phyloP scores from a whole-genome alignment of 2,797 vertebrate species.

The Acipenser oxyrinchus region DNA sequence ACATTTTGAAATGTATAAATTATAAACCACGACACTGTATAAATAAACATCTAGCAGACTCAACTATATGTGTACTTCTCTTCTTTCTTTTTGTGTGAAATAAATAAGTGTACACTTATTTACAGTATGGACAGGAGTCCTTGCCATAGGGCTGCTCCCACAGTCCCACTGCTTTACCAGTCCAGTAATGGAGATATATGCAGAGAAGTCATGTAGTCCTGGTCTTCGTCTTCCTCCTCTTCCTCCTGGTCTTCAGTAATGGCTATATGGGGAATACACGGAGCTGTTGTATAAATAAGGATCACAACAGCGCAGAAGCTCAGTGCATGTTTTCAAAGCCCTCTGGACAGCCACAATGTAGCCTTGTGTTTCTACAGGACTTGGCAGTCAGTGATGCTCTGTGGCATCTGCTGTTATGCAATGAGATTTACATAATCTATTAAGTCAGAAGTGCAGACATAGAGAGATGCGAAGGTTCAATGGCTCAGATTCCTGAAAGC shows the following conservation, averaged over 20 bases:
- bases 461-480: constrained; percentile 72
- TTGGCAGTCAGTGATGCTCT: constrained; percentile 68
- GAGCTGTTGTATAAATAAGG: constrained; percentile 97
- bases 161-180: constrained; percentile 81
- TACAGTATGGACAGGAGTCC: constrained; percentile 96
- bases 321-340: constrained; percentile 75
- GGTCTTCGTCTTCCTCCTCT: constrained; percentile 92
- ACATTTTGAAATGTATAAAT: constrained; percentile 98
- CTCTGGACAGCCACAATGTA: constrained; percentile 76
- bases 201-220: constrained; percentile 91
- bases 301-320: constrained; percentile 91
- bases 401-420: constrained; percentile 70
- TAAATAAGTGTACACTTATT: constrained; percentile 99
- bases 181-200: constrained; percentile 95
- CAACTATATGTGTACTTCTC: constrained; percentile 96
- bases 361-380: constrained; percentile 59
- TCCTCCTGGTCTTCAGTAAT: constrained; percentile 97
- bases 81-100: constrained; percentile 91
- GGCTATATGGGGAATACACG: constrained; percentile 99
- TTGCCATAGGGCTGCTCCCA: constrained; percentile 77
- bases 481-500: constrained; percentile 86
- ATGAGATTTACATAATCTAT: constrained; percentile 67
- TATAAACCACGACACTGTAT: constrained; percentile 98
- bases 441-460: constrained; percentile 74
- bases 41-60: constrained; percentile 99